A percentile compares a stretch with the other conserved stretches of the same genome.
phyloP scores from a whole-genome alignment of 92 coral and sea anemone species.

The Parazoanthus darwini region DNA sequence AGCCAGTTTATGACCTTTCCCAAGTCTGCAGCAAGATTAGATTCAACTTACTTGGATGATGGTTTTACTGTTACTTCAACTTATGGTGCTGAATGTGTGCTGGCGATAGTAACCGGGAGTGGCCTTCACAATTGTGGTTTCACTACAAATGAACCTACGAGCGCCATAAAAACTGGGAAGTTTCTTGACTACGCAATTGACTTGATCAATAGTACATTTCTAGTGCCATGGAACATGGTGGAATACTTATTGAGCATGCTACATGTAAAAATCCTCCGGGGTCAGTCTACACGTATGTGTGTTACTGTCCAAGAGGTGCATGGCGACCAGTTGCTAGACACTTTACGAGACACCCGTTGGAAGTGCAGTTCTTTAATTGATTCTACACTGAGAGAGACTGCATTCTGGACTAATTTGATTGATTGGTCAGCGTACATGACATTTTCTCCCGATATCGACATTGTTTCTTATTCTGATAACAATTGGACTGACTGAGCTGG shows the following conservation, averaged over 20 bases:
- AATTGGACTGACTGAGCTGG: slow-evolving; percentile 35
- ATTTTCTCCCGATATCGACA: slow-evolving; percentile 56
- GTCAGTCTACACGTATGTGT: neutral
- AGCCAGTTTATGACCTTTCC: too few species aligned
- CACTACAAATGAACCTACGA: slow-evolving; percentile 41
- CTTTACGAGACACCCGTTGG: slow-evolving; percentile 57
- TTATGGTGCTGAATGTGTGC: slow-evolving; percentile 21
- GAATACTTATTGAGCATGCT: slow-evolving; percentile 14
- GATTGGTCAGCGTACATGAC: slow-evolving; percentile 55
- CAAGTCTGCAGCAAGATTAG: too few species aligned
- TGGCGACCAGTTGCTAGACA: slow-evolving; percentile 56
- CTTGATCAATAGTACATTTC: slow-evolving; percentile 37
- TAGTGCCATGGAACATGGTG: slow-evolving; percentile 31
- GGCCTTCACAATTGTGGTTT: slow-evolving; percentile 53
- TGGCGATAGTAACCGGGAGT: slow-evolving; percentile 30
- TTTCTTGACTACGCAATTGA: slow-evolving; percentile 52
- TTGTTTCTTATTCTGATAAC: slow-evolving; percentile 51
- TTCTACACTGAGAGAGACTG: slow-evolving; percentile 43
- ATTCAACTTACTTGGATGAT: slow-evolving; percentile 53
- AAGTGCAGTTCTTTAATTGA: slow-evolving; percentile 33
- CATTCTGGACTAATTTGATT: slow-evolving; percentile 57
- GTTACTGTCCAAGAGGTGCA: slow-evolving; percentile 37
- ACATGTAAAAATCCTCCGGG: neutral
- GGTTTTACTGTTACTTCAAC: slow-evolving; percentile 60
- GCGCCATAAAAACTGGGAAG: slow-evolving; percentile 56